These are phyloP conservation scores for Cardiocondyla obscurior DNA, from an alignment of 1,140 invertebrate genomes.

Conservation along the genomic window DNA sequence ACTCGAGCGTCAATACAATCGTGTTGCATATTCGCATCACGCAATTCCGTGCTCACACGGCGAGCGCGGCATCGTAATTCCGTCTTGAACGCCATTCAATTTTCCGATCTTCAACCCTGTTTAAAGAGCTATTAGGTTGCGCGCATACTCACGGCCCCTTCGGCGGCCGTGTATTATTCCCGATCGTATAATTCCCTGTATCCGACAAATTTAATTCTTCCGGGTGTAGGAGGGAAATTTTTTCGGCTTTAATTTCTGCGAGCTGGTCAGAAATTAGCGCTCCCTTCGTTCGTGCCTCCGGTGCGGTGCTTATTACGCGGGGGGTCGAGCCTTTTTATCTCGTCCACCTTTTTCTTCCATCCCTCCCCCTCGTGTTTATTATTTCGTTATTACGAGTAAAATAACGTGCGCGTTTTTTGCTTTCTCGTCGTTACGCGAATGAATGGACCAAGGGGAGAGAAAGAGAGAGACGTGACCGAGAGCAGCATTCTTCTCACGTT, in stretches of 20 bases:
- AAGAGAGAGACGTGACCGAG: slow-evolving; percentile 37
- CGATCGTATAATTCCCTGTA: neutral
- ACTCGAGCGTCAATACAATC: slow-evolving; percentile 34
- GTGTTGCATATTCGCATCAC: slow-evolving; percentile 44
- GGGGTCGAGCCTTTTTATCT: neutral
- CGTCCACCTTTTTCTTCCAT: neutral
- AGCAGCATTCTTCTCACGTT: slow-evolving; percentile 53
- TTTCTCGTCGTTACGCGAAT: slow-evolving; percentile 38
- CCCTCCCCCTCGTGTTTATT: slow-evolving; percentile 28
- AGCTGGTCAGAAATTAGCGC: neutral
- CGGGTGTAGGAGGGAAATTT: neutral
- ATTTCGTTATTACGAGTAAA: slow-evolving; percentile 53
- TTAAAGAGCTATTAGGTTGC: slow-evolving; percentile 11
- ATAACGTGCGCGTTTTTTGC: slow-evolving; percentile 31
- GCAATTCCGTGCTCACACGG: slow-evolving; percentile 24
- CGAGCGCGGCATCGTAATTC: slow-evolving; percentile 30
- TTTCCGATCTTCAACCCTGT: slow-evolving; percentile 12
- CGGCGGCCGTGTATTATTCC: neutral
- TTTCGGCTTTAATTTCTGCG: neutral
- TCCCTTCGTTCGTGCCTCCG: neutral
- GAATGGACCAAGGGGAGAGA: slow-evolving; percentile 25
- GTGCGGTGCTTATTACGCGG: neutral
- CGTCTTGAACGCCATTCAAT: slow-evolving; percentile 45
- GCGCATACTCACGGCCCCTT: neutral
- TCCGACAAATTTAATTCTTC: neutral